Conservation (phyloP, 1,140 invertebrate genomes). For the Drosophila leontia region DNA sequence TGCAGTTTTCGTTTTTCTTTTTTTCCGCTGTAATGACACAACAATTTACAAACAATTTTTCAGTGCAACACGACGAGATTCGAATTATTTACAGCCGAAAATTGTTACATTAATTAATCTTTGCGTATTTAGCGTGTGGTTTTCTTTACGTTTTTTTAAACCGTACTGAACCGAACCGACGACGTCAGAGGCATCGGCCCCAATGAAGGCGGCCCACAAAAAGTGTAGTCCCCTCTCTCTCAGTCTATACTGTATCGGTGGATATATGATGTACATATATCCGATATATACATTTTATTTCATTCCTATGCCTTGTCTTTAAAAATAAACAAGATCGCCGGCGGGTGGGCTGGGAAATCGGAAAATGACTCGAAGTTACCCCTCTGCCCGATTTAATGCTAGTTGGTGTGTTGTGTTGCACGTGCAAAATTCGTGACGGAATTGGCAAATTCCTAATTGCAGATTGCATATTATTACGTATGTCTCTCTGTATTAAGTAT, state of each 20-base stretch:
- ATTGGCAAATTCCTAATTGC: slow-evolving; percentile 66
- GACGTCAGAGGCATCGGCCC: slow-evolving; percentile 56
- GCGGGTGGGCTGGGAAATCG: neutral
- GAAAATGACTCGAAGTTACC: slow-evolving; percentile 10
- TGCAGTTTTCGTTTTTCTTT: slow-evolving; percentile 5
- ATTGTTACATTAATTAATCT: slow-evolving; percentile 35
- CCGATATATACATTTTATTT: slow-evolving; percentile 4
- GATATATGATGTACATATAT: slow-evolving; percentile 26
- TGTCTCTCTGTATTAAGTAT: neutral
- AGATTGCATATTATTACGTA: slow-evolving; percentile 26
- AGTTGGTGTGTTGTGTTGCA: slow-evolving; percentile 26
- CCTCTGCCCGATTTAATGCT: neutral
- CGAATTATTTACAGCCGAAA: slow-evolving; percentile 25
- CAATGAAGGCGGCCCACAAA: slow-evolving; percentile 38
- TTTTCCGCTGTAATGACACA: slow-evolving; percentile 36
- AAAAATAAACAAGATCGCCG: slow-evolving; percentile 30
- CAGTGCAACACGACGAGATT: slow-evolving; percentile 31
- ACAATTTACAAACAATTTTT: slow-evolving; percentile 40
- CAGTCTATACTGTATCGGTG: neutral
- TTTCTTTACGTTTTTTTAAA: slow-evolving; percentile 1
- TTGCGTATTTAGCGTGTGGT: slow-evolving; percentile 16
- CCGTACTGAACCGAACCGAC: slow-evolving; percentile 29
- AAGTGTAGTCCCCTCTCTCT: slow-evolving; percentile 3
- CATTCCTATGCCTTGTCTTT: slow-evolving; percentile 33
- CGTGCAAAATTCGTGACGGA: slow-evolving; percentile 71